phyloP scores from a whole-genome alignment of 1,140 invertebrate genomes.

The Leptopilina boulardi region DNA sequence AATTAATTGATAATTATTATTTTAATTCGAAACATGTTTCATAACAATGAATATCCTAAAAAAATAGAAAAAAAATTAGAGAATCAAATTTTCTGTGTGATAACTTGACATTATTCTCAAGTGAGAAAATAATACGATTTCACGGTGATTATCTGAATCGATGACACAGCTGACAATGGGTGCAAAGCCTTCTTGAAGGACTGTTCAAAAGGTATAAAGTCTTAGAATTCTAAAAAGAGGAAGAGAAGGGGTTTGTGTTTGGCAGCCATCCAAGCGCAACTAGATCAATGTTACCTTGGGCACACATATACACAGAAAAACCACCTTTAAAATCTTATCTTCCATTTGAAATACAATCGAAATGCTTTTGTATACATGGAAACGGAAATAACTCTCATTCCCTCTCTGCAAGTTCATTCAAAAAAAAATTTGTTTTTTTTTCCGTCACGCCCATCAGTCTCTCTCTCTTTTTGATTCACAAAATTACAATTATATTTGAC shows the following conservation, averaged over 20 bases:
- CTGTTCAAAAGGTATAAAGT: slow-evolving; percentile 8
- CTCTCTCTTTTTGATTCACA: neutral
- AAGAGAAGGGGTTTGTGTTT: slow-evolving; percentile 48
- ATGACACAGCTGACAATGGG: neutral
- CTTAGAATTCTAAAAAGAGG: neutral
- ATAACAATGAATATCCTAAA: too few relatives aligned
- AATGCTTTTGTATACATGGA: neutral
- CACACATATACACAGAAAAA: too few relatives aligned
- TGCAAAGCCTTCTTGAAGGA: slow-evolving; percentile 1
- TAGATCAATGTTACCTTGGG: slow-evolving; percentile 65
- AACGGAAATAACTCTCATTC: neutral
- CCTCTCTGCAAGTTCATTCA: too few relatives aligned
- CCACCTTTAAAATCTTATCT: slow-evolving; percentile 43
- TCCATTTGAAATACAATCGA: slow-evolving; percentile 1
- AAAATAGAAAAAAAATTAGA: too few relatives aligned
- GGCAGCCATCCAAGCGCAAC: slow-evolving; percentile 63
- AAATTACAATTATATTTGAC: neutral
- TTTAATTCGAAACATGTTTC: too few relatives aligned
- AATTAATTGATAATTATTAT: too few relatives aligned
- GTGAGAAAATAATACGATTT: slow-evolving; percentile 17
- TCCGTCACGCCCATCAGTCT: neutral
- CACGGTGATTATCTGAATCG: neutral
- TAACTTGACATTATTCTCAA: neutral
- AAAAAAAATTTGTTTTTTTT: too few relatives aligned
- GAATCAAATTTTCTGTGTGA: neutral